Conservation (phyloP, 2,888 invertebrate genomes). For the Aporophyla lueneburgensis region DNA sequence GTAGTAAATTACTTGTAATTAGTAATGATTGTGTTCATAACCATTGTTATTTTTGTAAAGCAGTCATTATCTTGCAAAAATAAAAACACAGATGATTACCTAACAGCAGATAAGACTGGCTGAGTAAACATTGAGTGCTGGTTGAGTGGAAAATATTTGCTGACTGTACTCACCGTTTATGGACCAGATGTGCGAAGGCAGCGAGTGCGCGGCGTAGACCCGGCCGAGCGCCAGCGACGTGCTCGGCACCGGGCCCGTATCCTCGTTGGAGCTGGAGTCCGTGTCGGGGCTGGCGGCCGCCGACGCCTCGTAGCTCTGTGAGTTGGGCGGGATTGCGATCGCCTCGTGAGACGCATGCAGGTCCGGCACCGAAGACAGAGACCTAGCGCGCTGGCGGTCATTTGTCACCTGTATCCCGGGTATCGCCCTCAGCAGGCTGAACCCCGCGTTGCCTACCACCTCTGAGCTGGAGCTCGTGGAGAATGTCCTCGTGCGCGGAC, state of each 20-base stretch:
- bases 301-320: slow-evolving; percentile 92
- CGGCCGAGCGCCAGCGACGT: slow-evolving; percentile 92
- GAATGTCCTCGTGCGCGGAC: slow-evolving; percentile 94
- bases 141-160: neutral
- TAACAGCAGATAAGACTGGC: slow-evolving; percentile 39
- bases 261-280: slow-evolving; percentile 93
- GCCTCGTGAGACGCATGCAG: slow-evolving; percentile 91
- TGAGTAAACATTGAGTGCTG: slow-evolving; percentile 8
- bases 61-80: slow-evolving; percentile 15
- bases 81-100: slow-evolving; percentile 47
- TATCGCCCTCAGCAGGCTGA: slow-evolving; percentile 93
- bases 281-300: slow-evolving; percentile 93
- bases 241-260: slow-evolving; percentile 86
- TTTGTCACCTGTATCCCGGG: slow-evolving; percentile 94
- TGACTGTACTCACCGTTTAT: slow-evolving; percentile 93
- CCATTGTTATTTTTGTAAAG: slow-evolving; percentile 30
- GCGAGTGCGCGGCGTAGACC: slow-evolving; percentile 96
- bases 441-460: slow-evolving; percentile 91
- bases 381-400: slow-evolving; percentile 95
- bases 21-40: slow-evolving; percentile 4
- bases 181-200: slow-evolving; percentile 98
- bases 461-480: slow-evolving; percentile 94
- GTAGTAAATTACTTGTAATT: neutral
- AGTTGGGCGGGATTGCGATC: slow-evolving; percentile 92
- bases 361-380: slow-evolving; percentile 96